Base-by-base conservation (phyloP, 2,113 vertebrate species). In the Chionis minor region DNA sequence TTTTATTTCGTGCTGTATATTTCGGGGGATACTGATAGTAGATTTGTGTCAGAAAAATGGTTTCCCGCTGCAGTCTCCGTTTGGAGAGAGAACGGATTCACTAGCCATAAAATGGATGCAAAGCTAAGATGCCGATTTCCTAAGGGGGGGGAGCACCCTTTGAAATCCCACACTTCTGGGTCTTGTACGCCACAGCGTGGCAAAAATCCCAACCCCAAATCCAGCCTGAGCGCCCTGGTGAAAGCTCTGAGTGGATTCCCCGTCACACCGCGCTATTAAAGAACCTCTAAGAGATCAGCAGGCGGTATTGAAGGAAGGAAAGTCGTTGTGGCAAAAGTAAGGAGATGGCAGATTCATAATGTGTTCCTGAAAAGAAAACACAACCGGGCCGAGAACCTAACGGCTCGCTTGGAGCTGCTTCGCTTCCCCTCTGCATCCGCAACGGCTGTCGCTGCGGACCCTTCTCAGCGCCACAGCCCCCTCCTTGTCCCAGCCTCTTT, bases 321-420 rank as follows among this genome's bases (percentile, higher is more conserved):
- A 80, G 58, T 69, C 35, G 61, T 86, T 80, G 58, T 91, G 84
- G 54, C 88, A 91, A 85, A 89, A 94, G 82, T 45, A 72, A 94
- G 75, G 91, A 71, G 66, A 58, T 85, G 49, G 54, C 81, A 55
- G 66, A 75, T 77, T 80, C 45, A 21, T 66, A 45, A 88, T 58
- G 54, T 47, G 73, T 85, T 54, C 52, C 72, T 91, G 55, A 66
- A 63, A 94, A 61, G 56, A 85, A 81, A 94, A 66, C 11, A 38
- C 35, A 73, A 81, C 35, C 56, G 86, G 56, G 44, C 56, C 32
- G 69, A 56, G 26, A n/a, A 56, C 24, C 44, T 70, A 45, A 5
- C 13, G 0, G 3, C 33, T 20, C 21, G 47, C 20, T 47, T 21
- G 47, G 9, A 47, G 47, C 47, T 47, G 47, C 49, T 73, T 71